Evolutionary conservation across 1,140 invertebrate genomes (phyloP), one percentile per base, ranked within the genome.

Genomic region (Bombus vancouverensis): DNA sequence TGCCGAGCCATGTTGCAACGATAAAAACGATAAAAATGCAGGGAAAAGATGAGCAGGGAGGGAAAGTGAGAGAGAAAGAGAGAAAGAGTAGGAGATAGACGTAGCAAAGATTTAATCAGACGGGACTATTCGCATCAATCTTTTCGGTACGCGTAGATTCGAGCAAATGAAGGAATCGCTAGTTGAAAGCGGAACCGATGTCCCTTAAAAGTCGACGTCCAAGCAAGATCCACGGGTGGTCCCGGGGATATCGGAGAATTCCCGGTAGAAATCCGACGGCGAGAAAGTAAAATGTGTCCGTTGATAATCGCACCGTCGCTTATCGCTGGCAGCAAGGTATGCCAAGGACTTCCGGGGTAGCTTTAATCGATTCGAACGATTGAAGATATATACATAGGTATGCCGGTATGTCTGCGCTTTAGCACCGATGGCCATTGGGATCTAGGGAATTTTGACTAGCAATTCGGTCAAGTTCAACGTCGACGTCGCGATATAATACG

Each of bases 31-130:
- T 5, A 10, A 12, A 39, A 39, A 28, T 25, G 25, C 37, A 8
- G 47, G 18, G 18, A 53, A 22, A 53, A 53, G 47, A 53, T 3
- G 18, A 1, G 6, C 18, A 37, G 34, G 34, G 34, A 34, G 3
- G 28, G 39, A 15, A 47, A 47, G 13, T 2, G 42, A 47, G 13
- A 53, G 32, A 5, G n/a, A 25, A n/a, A 44, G 22, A 42, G 10
- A 9, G 10, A 53, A 8, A 53, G 18, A 22, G 47, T 22, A 34
- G 3, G 32, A 6, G 6, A 18, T 25, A 25, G 42, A 47, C 25
- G 37, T 28, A 92, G 91, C 87, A 85, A 83, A 87, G 87, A 87
- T 90, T 90, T 90, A 93, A 92, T 93, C 92, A 81, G 86, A 87
- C 76, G 53, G 53, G 73, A 18, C 82, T 53, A 84, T 90, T 78